Percentiles rank a stretch among this genome's conserved stretches.
These are phyloP conservation scores for Atopsyche davidsoni DNA, from an alignment of 1,140 invertebrate species.

Conservation along the genomic window DNA sequence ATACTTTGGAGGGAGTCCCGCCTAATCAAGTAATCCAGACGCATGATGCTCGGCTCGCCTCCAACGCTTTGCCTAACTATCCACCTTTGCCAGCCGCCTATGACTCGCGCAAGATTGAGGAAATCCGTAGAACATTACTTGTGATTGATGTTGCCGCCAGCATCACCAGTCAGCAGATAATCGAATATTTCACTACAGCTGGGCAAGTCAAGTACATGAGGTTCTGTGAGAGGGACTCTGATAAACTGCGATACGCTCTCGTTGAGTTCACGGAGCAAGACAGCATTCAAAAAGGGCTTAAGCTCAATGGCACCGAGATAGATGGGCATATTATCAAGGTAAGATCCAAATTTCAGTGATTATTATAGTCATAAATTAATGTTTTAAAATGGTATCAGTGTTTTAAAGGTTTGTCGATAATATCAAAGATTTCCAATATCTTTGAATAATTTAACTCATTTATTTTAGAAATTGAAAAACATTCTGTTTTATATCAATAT, in stretches of 20 bases:
- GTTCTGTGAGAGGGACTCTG: constrained; percentile 78
- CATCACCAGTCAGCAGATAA: constrained; percentile 66
- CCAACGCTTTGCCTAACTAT: constrained; percentile 82
- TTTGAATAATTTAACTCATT: too few species aligned
- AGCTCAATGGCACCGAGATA: constrained; percentile 73
- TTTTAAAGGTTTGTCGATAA: too few species aligned
- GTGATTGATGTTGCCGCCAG: constrained; percentile 69
- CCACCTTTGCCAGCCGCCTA: constrained; percentile 86
- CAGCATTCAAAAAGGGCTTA: constrained; percentile 79
- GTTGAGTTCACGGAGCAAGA: constrained; percentile 93
- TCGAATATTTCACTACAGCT: constrained; percentile 79
- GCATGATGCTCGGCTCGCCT: constrained; percentile 81
- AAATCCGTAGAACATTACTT: constrained; percentile 87
- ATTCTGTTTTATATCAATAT: too few species aligned
- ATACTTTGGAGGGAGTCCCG: constrained; percentile 77
- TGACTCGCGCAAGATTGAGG: constrained; percentile 89
- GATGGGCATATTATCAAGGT: constrained; percentile 53
- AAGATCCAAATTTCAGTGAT: too few species aligned
- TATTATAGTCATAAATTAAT: too few species aligned
- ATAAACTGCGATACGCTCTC: constrained; percentile 72
- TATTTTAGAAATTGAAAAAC: too few species aligned
- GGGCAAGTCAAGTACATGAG: constrained; percentile 95
- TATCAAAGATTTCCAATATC: too few species aligned
- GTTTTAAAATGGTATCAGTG: too few species aligned
- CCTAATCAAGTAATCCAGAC: constrained; percentile 83